phyloP scores from a whole-genome alignment of 92 coral and sea anemone species.

The Desmophyllum pertusum region DNA sequence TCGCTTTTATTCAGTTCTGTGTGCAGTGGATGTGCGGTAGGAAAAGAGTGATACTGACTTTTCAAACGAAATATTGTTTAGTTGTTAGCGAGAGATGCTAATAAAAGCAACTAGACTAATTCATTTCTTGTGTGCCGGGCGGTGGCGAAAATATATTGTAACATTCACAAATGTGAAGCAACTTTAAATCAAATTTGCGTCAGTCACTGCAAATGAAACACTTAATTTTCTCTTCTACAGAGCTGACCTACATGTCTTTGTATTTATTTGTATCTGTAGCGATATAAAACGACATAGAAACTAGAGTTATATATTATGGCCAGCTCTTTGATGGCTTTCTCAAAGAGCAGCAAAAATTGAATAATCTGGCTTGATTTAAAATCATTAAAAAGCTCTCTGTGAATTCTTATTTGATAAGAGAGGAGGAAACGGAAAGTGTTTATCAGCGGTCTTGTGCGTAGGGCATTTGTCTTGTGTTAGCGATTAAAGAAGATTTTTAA shows the following conservation, averaged over 20 bases:
- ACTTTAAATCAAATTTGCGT: neutral
- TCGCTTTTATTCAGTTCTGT: neutral
- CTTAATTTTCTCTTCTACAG: neutral
- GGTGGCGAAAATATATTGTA: slow-evolving; percentile 1
- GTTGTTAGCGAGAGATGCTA: neutral
- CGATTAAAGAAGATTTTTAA: slow-evolving; percentile 37
- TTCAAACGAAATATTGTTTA: neutral
- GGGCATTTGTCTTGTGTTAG: slow-evolving; percentile 25
- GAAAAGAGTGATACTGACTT: neutral
- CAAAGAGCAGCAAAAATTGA: slow-evolving; percentile 1
- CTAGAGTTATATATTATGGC: neutral
- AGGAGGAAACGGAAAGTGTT: slow-evolving; percentile 49
- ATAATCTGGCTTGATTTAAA: slow-evolving; percentile 35
- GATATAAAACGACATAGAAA: neutral
- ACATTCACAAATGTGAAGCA: neutral
- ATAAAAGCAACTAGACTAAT: neutral
- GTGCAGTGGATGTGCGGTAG: neutral
- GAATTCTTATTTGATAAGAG: slow-evolving; percentile 42
- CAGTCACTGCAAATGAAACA: neutral
- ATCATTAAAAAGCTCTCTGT: slow-evolving; percentile 43
- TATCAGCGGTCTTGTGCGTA: slow-evolving; percentile 36
- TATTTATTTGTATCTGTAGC: neutral
- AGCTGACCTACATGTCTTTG: neutral
- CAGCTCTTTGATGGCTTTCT: neutral
- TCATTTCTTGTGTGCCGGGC: neutral